phyloP scores from a whole-genome alignment of 2,888 invertebrate species.

The Tachina fera region DNA sequence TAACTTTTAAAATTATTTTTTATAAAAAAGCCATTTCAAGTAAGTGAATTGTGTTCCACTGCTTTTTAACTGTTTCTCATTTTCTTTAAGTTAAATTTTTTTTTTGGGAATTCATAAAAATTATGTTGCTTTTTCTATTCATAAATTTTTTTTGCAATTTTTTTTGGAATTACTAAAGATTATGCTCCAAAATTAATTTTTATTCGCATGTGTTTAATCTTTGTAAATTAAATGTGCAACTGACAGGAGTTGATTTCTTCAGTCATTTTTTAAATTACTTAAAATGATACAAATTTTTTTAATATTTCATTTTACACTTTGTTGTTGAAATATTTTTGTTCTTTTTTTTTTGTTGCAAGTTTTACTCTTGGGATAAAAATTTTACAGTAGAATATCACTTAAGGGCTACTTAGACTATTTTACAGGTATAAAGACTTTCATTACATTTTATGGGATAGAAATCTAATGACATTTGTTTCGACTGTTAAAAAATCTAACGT shows the following conservation, averaged over 20 bases:
- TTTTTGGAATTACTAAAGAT: background rate
- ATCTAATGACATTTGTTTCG: no score
- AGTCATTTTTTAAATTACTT: background rate
- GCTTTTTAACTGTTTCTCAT: no score
- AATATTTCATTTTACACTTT: background rate
- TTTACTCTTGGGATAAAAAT: background rate
- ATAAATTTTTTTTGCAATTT: background rate
- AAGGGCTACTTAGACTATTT: background rate
- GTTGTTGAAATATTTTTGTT: no score
- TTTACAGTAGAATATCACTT: background rate
- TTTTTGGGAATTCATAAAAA: no score
- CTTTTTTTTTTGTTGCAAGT: no score
- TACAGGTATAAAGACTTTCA: no score
- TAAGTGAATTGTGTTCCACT: no score
- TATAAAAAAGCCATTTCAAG: no score
- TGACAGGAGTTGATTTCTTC: background rate
- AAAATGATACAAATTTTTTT: constrained; percentile 3
- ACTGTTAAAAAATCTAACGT: no score
- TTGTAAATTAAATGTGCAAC: background rate
- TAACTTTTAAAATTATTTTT: no score
- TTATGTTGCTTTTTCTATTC: background rate
- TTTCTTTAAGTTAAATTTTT: no score
- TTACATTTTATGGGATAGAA: no score
- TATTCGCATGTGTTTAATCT: background rate
- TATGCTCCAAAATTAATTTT: background rate